These are phyloP conservation scores for Leucosticte australis DNA, from an alignment of 2,113 vertebrate genomes.

Conservation along the genomic window DNA sequence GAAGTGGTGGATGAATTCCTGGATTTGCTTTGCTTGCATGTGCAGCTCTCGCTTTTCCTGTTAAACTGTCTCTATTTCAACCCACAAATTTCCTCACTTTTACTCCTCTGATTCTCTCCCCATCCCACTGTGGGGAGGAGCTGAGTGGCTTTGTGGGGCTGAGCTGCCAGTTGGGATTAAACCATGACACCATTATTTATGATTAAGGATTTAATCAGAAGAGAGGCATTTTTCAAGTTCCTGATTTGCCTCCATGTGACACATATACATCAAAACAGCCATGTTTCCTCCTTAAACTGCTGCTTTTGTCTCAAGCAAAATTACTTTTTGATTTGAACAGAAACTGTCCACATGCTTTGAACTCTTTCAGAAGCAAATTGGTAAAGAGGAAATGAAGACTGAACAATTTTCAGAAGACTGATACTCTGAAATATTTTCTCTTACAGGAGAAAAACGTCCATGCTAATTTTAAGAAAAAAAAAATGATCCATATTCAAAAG, in stretches of 20 bases:
- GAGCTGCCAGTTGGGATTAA: background rate
- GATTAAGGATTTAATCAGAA: background rate
- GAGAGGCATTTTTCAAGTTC: background rate
- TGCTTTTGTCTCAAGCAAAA: background rate
- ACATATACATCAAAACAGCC: background rate
- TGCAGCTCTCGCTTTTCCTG: background rate
- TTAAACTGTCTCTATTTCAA: background rate
- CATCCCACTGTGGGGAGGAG: background rate
- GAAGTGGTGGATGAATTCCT: background rate
- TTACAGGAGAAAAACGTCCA: background rate
- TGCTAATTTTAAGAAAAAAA: background rate
- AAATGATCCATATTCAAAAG: background rate
- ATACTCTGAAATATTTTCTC: background rate
- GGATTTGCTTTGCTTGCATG: background rate
- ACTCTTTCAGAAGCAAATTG: background rate
- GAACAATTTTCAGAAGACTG: background rate
- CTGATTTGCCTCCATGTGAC: background rate
- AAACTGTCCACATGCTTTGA: fast-evolving
- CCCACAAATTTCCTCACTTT: background rate
- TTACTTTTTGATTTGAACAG: background rate
- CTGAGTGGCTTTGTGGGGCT: background rate
- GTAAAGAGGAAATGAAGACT: background rate
- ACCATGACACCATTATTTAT: background rate
- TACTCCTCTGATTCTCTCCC: background rate
- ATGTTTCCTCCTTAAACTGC: background rate